Base-by-base conservation (phyloP, 2,113 vertebrate species). In the Coptodon rendalli region DNA sequence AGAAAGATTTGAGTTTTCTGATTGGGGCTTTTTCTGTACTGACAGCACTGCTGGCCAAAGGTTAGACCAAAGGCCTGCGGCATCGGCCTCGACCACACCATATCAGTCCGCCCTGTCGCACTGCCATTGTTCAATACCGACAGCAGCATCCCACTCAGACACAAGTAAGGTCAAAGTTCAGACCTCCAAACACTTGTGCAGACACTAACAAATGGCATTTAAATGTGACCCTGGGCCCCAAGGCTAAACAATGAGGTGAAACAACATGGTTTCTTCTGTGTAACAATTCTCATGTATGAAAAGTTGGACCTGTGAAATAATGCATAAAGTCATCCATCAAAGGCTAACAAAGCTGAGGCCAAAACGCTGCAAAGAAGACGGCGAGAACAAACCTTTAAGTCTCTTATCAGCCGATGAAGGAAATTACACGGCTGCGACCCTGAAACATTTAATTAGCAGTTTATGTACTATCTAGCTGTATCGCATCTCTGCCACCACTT, bases 381-480 rank as follows among this genome's bases (percentile, higher is more conserved):
- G 54, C 5, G 27, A 91, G 89, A 92, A 90, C 85, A 91, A 93
- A 93, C 92, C 92, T 90, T 89, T 91, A 92, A 94, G 92, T 93
- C 89, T 17, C 83, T 93, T 94, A 92, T 94, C 95, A 92, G 89
- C 87, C 19, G 86, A 94, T 89, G 90, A 90, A 91, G 83, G 78
- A 94, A 93, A 95, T 93, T 93, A 92, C 94, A 93, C 40, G 82
- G 89, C 91, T 89, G 78, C 84, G 90, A 92, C 89, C 89, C 90
- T 92, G 91, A 95, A 92, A 90, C 91, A 93, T 94, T 94, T 95
- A 92, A 96, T 95, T 94, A 94, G 84, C 82, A 84, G 89, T 94
- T 93, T 93, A 88, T 89, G 89, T 90, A 68, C 89, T 90, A 91
- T 92, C 87, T 24, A 63, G 78, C 78, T 89, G 50, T 66, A 92